Conservation (phyloP, 2,113 vertebrate genomes). For the Edolisoma coerulescens region DNA sequence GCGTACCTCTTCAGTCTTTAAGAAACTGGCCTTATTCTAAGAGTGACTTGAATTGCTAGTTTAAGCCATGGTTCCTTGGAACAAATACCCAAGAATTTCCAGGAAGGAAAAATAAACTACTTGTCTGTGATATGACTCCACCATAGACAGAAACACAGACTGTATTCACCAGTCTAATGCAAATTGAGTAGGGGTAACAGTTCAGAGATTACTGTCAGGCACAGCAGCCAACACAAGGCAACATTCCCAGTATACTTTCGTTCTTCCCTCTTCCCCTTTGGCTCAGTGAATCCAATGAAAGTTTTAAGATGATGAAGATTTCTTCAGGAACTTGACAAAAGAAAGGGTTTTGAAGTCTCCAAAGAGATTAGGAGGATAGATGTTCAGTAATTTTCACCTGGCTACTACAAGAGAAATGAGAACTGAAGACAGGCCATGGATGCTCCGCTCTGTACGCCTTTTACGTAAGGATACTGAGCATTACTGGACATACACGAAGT, state of each 20-base stretch:
- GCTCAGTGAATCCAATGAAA: background rate
- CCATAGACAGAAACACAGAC: background rate
- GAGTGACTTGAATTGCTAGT: background rate
- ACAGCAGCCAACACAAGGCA: background rate
- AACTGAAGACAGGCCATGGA: background rate
- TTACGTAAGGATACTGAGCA: background rate
- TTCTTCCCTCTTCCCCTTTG: background rate
- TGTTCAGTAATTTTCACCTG: background rate
- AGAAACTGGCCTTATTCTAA: background rate
- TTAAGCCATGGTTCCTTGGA: background rate
- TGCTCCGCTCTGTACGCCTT: background rate
- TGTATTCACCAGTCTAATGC: background rate
- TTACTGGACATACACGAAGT: background rate
- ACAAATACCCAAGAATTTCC: background rate
- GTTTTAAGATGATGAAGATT: slow-evolving; percentile 16
- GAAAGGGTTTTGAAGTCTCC: background rate
- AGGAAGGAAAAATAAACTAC: background rate
- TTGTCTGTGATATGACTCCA: background rate
- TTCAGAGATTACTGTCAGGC: background rate
- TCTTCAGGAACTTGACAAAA: slow-evolving; percentile 4
- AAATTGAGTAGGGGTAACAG: background rate
- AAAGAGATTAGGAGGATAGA: background rate
- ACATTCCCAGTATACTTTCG: background rate
- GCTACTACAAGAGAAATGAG: background rate
- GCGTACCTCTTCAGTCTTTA: background rate